Base-by-base conservation (phyloP, 2,888 invertebrate species). In the Hetaerina titia region DNA sequence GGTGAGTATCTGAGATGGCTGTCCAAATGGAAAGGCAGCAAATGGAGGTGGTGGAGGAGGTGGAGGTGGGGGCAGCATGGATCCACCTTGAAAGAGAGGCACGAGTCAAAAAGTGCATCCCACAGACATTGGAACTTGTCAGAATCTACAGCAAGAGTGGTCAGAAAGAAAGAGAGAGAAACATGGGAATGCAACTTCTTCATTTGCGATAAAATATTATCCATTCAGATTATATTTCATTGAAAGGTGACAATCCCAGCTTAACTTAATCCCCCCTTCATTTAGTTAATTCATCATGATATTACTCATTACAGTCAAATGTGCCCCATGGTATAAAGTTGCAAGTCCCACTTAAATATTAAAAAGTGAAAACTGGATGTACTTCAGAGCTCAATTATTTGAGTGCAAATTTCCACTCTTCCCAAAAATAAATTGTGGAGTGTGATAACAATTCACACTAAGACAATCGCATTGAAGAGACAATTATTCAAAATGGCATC, bases 1-100 rank as follows among this genome's bases (percentile, higher is more conserved):
- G 19, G 92, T 57, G 63, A 92, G 92, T 64, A 92, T 92, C 92
- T 92, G 92, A 22, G 92, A 92, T 11, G 92, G 92, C 92, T 92
- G 92, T 69, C 92, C 92, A n/a, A 92, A 92, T 74, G 92, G 92
- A 57, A 69, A 92, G 17, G 92, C 92, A 69, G 92, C 92, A 95
- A 98, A 98, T 64, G 98, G 98, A 87, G 97, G 97, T 96, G 97
- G 97, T 96, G 97, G 97, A 63, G 97, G 96, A 31, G 97, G 97
- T 95, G 97, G 97, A 81, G 96, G 97, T 87, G 97, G 97, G 11
- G 96, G 96, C 95, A 96, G 95, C 96, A 96, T 96, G 96, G 97
- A 92, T 57, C 92, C 92, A 69, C 92, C 92, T 92, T 92, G 64
- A 69, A 92, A 92, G 92, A 92, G 74, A 74, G 56, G n/a, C 19